Percentiles rank a stretch among this genome's conserved stretches.
phyloP scores from a whole-genome alignment of 2,888 invertebrate species.

The Lycia hirtaria region DNA sequence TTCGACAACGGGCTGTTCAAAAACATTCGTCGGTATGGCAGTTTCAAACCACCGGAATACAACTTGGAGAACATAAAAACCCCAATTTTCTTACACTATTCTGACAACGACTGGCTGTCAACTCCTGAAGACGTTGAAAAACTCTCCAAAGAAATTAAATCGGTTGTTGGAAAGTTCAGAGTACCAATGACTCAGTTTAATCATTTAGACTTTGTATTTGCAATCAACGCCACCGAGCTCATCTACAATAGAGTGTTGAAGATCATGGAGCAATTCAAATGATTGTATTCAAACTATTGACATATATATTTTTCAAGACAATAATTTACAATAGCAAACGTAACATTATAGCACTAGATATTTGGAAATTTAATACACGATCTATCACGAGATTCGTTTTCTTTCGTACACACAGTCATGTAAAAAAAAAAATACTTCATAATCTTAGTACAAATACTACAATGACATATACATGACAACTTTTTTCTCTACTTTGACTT shows the following conservation, averaged over 20 bases:
- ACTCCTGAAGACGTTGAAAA: slow-evolving; percentile 73
- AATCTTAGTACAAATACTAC: background rate
- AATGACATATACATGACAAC: background rate
- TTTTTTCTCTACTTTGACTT: too few relatives aligned
- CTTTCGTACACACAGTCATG: slow-evolving; percentile 38
- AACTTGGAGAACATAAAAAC: slow-evolving; percentile 71
- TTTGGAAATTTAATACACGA: background rate
- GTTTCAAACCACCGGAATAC: slow-evolving; percentile 79
- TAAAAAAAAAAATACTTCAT: slow-evolving; percentile 18
- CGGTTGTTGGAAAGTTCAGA: slow-evolving; percentile 74
- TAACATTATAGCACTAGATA: slow-evolving; percentile 12
- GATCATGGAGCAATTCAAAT: slow-evolving; percentile 71
- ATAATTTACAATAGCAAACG: slow-evolving; percentile 31
- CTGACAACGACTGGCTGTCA: slow-evolving; percentile 82
- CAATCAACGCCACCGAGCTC: slow-evolving; percentile 83
- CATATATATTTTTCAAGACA: slow-evolving; percentile 22
- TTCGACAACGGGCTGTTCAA: slow-evolving; percentile 77
- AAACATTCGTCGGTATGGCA: slow-evolving; percentile 77
- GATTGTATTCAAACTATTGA: slow-evolving; percentile 26
- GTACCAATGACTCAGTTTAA: slow-evolving; percentile 78
- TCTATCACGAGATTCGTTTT: slow-evolving; percentile 19
- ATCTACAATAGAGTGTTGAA: slow-evolving; percentile 83
- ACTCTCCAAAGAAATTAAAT: slow-evolving; percentile 68
- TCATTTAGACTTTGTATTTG: slow-evolving; percentile 86
- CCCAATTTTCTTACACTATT: slow-evolving; percentile 81